Percentiles rank a stretch among this genome's conserved stretches.
phyloP scores from a whole-genome alignment of 2,797 vertebrate genomes.

The Discoglossus pictus region DNA sequence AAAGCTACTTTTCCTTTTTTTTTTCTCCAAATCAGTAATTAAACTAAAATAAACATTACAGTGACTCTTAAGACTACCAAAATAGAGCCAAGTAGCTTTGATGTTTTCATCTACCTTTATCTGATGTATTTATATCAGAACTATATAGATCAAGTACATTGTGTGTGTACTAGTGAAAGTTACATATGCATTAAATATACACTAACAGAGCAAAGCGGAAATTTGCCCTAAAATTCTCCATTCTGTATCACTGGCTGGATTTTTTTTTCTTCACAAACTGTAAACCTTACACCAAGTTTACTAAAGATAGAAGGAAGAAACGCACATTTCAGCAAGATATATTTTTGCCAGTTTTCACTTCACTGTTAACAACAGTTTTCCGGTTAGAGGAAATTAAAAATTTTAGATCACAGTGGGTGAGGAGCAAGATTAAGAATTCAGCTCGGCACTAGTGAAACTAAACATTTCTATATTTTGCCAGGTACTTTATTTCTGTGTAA shows the following conservation, averaged over 20 bases:
- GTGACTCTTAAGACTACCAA: no score
- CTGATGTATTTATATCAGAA: no score
- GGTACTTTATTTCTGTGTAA: constrained; percentile 24
- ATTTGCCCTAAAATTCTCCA: no score
- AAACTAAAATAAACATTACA: no score
- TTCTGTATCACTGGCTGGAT: constrained; percentile 3
- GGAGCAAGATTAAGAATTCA: constrained; percentile 21
- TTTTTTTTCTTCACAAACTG: constrained; percentile 18
- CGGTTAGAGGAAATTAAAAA: constrained; percentile 39
- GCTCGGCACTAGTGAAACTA: not conserved
- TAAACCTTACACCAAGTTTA: constrained; percentile 14
- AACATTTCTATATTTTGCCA: constrained; percentile 19
- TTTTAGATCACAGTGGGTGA: constrained; percentile 23
- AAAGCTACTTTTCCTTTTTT: no score
- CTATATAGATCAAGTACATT: no score
- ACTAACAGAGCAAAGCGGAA: no score
- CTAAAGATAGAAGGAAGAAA: constrained; percentile 30
- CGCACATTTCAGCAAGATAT: constrained; percentile 21
- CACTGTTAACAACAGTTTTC: constrained; percentile 36
- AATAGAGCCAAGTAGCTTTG: no score
- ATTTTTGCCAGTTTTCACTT: constrained; percentile 33
- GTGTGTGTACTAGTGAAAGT: no score
- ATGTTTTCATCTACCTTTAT: no score
- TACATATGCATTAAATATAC: no score
- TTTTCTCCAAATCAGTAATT: no score